Conservation (phyloP, 1,140 invertebrate species). For the Leucophenga varia region DNA sequence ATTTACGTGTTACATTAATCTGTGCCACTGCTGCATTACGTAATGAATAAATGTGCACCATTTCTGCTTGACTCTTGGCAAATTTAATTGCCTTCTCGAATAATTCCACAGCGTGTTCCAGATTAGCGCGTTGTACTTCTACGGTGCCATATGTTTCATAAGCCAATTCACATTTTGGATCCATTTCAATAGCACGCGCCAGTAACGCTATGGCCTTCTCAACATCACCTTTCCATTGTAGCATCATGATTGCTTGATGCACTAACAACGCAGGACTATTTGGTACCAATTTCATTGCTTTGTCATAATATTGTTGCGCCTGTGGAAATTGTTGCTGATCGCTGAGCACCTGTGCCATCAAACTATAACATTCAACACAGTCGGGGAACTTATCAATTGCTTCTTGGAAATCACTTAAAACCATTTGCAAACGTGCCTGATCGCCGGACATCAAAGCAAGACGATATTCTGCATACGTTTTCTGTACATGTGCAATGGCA, state of each 20-base stretch:
- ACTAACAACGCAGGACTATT: slow-evolving; percentile 84
- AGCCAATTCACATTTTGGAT: slow-evolving; percentile 90
- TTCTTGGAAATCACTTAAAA: slow-evolving; percentile 71
- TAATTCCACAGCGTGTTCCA: slow-evolving; percentile 77
- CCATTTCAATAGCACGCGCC: slow-evolving; percentile 80
- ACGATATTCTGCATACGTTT: slow-evolving; percentile 82
- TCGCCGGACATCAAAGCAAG: slow-evolving; percentile 62
- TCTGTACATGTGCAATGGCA: slow-evolving; percentile 83
- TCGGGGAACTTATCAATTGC: slow-evolving; percentile 78
- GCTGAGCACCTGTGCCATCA: slow-evolving; percentile 80
- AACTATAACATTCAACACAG: slow-evolving; percentile 79
- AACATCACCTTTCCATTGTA: slow-evolving; percentile 81
- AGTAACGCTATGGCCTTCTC: slow-evolving; percentile 78
- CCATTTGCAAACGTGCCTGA: slow-evolving; percentile 60
- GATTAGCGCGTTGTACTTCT: slow-evolving; percentile 79
- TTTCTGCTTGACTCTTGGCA: slow-evolving; percentile 80
- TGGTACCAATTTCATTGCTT: slow-evolving; percentile 80
- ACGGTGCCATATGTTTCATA: slow-evolving; percentile 93
- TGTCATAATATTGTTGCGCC: slow-evolving; percentile 79
- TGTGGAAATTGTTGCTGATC: slow-evolving; percentile 80
- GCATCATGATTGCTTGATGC: slow-evolving; percentile 79
- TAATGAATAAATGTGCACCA: slow-evolving; percentile 84
- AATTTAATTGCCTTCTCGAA: slow-evolving; percentile 89
- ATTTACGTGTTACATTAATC: slow-evolving; percentile 73
- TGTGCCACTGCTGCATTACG: slow-evolving; percentile 86